phyloP scores from a whole-genome alignment of 2,113 vertebrate genomes.

The Eulemur rufifrons region DNA sequence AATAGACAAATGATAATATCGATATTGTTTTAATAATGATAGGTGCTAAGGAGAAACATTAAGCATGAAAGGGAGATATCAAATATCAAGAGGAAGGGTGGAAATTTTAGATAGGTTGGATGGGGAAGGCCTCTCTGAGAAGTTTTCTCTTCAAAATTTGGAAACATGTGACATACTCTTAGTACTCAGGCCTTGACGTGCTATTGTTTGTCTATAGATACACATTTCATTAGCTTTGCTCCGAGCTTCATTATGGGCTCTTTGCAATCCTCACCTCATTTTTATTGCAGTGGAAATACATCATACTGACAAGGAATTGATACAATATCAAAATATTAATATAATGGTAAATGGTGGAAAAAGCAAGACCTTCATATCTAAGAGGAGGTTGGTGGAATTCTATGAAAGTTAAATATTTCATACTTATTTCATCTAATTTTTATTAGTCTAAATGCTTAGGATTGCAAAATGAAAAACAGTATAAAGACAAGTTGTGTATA shows the following conservation, averaged over 20 bases:
- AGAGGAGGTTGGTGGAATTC: not conserved
- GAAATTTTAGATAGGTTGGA: not conserved
- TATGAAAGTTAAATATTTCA: not conserved
- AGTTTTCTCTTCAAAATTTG: not conserved
- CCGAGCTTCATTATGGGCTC: not conserved
- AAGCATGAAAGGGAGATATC: not conserved
- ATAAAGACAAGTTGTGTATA: not conserved
- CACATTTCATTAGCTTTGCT: not conserved
- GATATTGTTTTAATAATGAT: not conserved
- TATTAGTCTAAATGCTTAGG: not conserved
- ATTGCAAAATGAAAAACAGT: slow-evolving; percentile 11
- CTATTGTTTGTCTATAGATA: no score
- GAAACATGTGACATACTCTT: not conserved
- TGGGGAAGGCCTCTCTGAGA: not conserved
- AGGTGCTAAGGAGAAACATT: not conserved
- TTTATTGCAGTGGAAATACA: not conserved
- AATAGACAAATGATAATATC: not conserved
- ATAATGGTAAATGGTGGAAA: not conserved
- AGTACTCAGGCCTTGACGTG: not conserved
- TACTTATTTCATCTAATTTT: not conserved
- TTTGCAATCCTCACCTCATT: not conserved
- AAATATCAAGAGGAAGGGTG: not conserved
- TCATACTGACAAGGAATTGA: not conserved
- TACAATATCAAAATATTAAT: not conserved
- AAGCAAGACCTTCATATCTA: not conserved